These are phyloP conservation scores for Umimayanthus kanabou DNA, from an alignment of 92 coral and sea anemone genomes.

Conservation along the genomic window DNA sequence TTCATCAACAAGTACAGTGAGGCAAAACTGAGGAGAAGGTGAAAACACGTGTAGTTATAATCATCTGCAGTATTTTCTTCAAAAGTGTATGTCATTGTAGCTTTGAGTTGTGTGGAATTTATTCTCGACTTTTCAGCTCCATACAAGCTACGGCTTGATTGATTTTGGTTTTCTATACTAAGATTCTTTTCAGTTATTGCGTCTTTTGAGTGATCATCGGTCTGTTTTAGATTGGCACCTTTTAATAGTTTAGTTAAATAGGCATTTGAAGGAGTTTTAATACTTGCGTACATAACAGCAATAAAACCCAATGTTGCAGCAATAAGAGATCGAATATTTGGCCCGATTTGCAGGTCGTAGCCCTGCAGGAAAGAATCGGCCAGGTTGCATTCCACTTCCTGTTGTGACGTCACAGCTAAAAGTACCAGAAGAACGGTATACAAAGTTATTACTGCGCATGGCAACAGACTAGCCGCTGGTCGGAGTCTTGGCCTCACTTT, in stretches of 20 bases:
- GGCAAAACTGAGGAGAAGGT: slow-evolving; percentile 39
- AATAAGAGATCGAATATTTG: slow-evolving; percentile 21
- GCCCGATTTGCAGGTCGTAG: slow-evolving; percentile 28
- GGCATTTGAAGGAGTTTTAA: slow-evolving; percentile 12
- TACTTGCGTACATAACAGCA: slow-evolving; percentile 36
- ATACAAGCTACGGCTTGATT: neutral
- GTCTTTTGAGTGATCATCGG: neutral
- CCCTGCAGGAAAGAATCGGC: slow-evolving; percentile 31
- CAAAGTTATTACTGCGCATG: slow-evolving; percentile 44
- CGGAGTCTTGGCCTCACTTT: slow-evolving; percentile 41
- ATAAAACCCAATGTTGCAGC: slow-evolving; percentile 26
- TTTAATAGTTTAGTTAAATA: slow-evolving; percentile 26
- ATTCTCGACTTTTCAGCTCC: neutral
- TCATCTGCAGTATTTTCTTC: slow-evolving; percentile 15
- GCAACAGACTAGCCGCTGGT: slow-evolving; percentile 52
- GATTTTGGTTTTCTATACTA: neutral
- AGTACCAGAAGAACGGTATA: slow-evolving; percentile 34
- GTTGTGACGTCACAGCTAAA: slow-evolving; percentile 44
- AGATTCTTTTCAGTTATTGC: too few species aligned
- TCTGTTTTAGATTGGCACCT: neutral
- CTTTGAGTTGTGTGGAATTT: slow-evolving; percentile 3
- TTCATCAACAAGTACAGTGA: slow-evolving; percentile 52
- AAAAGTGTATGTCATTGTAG: slow-evolving; percentile 28
- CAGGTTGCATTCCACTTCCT: slow-evolving; percentile 43
- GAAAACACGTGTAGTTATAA: slow-evolving; percentile 50